phyloP scores from a whole-genome alignment of 2,797 vertebrate genomes.

The Cygnus olor region DNA sequence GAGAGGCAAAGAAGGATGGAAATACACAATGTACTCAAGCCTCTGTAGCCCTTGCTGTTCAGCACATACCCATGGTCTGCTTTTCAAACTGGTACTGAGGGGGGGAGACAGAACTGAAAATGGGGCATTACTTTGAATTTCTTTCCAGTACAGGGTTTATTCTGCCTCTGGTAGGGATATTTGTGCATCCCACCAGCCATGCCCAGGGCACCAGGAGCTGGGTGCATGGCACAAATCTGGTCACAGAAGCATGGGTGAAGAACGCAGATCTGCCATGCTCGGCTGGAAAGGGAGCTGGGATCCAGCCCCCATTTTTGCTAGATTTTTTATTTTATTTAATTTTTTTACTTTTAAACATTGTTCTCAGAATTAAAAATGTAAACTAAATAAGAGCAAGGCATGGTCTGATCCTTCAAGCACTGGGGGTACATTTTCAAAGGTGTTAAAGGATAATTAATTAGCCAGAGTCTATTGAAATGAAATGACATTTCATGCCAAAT shows the following conservation, averaged over 20 bases:
- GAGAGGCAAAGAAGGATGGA: not conserved
- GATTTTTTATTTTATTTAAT: not conserved
- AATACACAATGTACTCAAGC: not conserved
- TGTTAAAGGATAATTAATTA: not conserved
- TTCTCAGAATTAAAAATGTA: not conserved
- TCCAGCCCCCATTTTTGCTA: not conserved
- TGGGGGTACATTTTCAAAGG: not conserved
- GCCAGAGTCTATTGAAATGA: not conserved
- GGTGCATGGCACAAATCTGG: rapidly evolving
- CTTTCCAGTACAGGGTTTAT: not conserved
- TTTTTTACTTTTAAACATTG: not conserved
- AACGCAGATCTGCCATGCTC: not conserved
- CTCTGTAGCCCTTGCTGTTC: not conserved
- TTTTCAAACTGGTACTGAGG: not conserved
- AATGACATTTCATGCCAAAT: not conserved
- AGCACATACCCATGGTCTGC: not conserved
- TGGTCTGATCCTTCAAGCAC: not conserved
- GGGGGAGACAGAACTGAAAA: not conserved
- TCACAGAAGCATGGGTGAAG: rapidly evolving
- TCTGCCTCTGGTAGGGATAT: not conserved
- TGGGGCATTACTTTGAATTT: not conserved
- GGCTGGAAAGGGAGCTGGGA: not conserved
- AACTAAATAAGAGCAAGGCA: not conserved
- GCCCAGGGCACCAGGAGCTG: rapidly evolving
- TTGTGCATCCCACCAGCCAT: not conserved